phyloP scores from a whole-genome alignment of 2,113 vertebrate genomes.

The Chrysemys picta region DNA sequence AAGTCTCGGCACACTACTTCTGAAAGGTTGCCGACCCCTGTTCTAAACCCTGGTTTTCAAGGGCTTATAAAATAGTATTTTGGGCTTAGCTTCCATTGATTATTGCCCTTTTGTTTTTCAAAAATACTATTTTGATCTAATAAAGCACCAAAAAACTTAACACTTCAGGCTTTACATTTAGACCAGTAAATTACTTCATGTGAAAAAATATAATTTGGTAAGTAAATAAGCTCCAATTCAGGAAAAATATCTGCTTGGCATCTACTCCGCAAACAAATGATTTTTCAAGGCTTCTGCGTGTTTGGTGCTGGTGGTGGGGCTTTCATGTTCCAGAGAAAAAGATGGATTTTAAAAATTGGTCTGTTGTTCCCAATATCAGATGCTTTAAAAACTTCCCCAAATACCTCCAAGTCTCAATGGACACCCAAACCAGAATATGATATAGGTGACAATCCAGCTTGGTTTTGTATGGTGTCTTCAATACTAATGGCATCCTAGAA shows the following conservation, averaged over 20 bases:
- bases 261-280: neutral
- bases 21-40: too few species aligned
- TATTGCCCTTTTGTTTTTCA: constrained; percentile 1
- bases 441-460: neutral
- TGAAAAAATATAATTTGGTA: neutral
- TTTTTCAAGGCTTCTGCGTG: neutral
- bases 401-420: neutral
- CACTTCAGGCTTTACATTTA: neutral
- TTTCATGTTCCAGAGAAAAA: neutral
- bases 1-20: too few species aligned
- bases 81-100: neutral
- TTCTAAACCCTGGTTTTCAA: neutral
- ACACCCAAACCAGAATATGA: neutral
- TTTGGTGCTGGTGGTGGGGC: accelerated
- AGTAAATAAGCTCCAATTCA: neutral
- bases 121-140: neutral
- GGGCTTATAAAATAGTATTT: neutral
- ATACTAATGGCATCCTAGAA: neutral
- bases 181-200: neutral
- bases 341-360: accelerated
- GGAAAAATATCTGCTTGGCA: neutral
- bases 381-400: neutral
- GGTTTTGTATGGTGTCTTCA: neutral
- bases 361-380: neutral
- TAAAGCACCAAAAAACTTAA: neutral